Evolutionary conservation across 2,888 invertebrate species (phyloP).

Genomic region (Cancer borealis): DNA sequence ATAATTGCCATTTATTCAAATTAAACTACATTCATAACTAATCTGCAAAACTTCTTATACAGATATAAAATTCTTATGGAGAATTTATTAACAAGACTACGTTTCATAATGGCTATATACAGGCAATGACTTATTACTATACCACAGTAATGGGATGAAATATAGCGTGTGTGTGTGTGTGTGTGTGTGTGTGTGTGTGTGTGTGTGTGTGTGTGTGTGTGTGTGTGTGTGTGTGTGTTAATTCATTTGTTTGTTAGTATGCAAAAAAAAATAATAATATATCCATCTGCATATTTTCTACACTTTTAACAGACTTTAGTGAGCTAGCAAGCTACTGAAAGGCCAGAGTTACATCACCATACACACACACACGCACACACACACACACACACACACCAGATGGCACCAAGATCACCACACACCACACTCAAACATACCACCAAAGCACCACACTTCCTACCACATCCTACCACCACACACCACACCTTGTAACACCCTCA

Average conservation of each 20-base stretch:
- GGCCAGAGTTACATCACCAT: not conserved
- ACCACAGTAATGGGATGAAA: slow-evolving; percentile 42
- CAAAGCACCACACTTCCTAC: not conserved
- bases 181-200: not conserved
- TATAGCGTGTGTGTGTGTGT: not conserved
- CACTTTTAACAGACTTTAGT: not conserved
- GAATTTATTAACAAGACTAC: slow-evolving; percentile 50
- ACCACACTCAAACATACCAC: not conserved
- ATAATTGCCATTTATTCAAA: slow-evolving; percentile 63
- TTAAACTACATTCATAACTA: slow-evolving; percentile 56
- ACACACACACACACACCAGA: not conserved
- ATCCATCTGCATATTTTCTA: not conserved
- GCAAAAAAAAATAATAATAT: too few species aligned
- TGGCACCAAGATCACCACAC: not conserved
- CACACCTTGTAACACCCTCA: not conserved
- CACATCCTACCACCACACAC: not conserved
- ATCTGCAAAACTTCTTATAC: slow-evolving; percentile 63
- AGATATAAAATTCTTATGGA: slow-evolving; percentile 60
- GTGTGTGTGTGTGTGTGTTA: not conserved
- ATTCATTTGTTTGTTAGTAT: too few species aligned
- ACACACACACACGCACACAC: not conserved
- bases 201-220: not conserved
- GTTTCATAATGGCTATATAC: slow-evolving; percentile 51
- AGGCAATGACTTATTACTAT: slow-evolving; percentile 44
- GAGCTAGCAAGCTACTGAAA: not conserved